Base-by-base conservation (phyloP, 1,140 invertebrate species). In the Drosophila bocqueti region DNA sequence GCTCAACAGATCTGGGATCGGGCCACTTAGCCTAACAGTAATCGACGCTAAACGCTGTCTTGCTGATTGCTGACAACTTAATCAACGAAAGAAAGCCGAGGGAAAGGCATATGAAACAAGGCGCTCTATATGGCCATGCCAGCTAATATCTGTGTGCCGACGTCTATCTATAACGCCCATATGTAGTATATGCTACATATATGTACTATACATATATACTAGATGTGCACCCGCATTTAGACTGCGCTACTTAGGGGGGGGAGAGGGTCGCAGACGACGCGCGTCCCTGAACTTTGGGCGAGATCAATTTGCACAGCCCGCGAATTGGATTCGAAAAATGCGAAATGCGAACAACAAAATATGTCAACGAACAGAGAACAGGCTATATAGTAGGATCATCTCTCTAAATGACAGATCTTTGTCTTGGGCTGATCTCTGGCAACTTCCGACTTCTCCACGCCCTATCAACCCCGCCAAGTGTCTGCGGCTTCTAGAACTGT, bases 41-140 rank as follows among this genome's bases (percentile, higher is more conserved):
- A 76, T 76, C 73, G 74, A 76, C 61, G 81, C 77, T 84, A 83
- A 83, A 84, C 81, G 76, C 50, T 74, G 73, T 71, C 62, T 18
- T 50, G 62, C 66, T 86, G 83, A 80, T 87, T 83, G 84, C 84
- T 87, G 83, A 86, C 83, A 86, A 80, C 80, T 86, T 86, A 86
- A 86, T 87, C 83, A 87, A 86, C 76, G 67, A 59, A 65, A 79
- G 75, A 61, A 38, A 67, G 29, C 16, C 29, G 18, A 36, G 11
- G 24, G 13, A 50, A 46, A 18, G 50, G 74, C 69, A 73, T 74
- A 55, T 65, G 63, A 42, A 50, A 38, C 57, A 45, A 38, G 36
- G 49, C 45, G 26, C 45, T 50, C 59, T 24, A 63, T 68, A 50
- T 65, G 66, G 61, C 66, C 46, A 54, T 68, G 67, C 64, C 69